These are phyloP conservation scores for Cynopterus sphinx DNA, from an alignment of 2,797 vertebrate species.

Conservation along the genomic window DNA sequence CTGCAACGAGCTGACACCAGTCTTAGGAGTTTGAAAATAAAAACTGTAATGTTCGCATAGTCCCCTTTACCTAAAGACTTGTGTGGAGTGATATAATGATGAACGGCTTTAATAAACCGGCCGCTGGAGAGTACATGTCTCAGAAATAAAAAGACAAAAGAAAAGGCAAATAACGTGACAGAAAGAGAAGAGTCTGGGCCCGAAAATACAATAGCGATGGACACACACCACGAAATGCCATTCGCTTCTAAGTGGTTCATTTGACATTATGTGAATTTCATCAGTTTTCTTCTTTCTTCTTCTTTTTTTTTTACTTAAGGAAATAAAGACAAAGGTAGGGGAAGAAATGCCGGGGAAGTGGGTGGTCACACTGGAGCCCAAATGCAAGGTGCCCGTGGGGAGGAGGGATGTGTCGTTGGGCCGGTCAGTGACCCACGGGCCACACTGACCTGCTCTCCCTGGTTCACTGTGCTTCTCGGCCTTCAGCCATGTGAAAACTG, in stretches of 20 bases:
- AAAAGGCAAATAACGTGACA: not conserved
- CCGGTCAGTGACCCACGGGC: not conserved
- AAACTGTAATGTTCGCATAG: fast-evolving
- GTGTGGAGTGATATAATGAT: not conserved
- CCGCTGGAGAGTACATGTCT: not conserved
- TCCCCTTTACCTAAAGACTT: not conserved
- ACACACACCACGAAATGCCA: no score
- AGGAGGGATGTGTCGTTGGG: not conserved
- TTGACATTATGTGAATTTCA: not conserved
- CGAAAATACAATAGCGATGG: not conserved
- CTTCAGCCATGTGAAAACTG: not conserved
- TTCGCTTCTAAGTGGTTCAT: not conserved
- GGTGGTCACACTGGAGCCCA: not conserved
- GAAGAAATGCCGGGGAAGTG: not conserved
- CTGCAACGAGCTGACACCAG: not conserved
- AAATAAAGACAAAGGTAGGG: not conserved
- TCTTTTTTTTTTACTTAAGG: not conserved
- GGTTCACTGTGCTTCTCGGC: not conserved
- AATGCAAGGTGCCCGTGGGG: not conserved
- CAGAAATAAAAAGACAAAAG: not conserved
- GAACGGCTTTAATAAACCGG: not conserved
- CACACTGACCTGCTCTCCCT: fast-evolving
- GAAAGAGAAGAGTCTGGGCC: not conserved
- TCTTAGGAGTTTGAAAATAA: not conserved
- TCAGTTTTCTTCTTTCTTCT: no score